Conservation (phyloP, 2,797 vertebrate species). For the Tadarida brasiliensis region DNA sequence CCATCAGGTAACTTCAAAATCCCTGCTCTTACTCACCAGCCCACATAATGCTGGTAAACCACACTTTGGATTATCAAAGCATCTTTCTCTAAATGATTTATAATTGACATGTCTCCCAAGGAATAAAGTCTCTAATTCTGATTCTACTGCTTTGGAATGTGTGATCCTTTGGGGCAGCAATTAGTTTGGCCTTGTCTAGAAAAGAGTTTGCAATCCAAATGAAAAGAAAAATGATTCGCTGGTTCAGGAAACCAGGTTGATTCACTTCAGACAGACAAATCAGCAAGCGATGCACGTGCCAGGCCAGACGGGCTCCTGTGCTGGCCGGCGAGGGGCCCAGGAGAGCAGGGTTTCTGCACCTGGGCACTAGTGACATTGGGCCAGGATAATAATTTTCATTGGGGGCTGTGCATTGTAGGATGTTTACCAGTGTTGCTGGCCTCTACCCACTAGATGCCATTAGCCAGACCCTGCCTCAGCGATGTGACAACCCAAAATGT, state of each 20-base stretch:
- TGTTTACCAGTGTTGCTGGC: background rate
- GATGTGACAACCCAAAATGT: background rate
- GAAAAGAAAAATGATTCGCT: background rate
- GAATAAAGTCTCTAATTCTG: background rate
- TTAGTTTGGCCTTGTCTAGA: background rate
- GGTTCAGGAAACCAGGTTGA: background rate
- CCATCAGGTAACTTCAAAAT: background rate
- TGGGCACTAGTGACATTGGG: background rate
- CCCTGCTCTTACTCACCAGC: background rate
- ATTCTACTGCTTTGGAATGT: background rate
- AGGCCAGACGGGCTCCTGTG: background rate
- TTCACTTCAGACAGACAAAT: background rate
- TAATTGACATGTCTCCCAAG: background rate
- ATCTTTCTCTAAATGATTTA: background rate
- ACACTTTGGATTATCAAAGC: background rate
- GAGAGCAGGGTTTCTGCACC: background rate
- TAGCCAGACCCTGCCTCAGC: background rate
- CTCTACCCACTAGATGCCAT: background rate
- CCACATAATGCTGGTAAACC: background rate
- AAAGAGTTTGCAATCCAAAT: background rate
- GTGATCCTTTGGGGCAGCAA: background rate
- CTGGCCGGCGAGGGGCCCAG: background rate
- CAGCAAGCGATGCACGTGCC: background rate
- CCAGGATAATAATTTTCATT: rapidly evolving
- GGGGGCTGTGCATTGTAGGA: rapidly evolving